Percentiles rank a stretch among this genome's conserved stretches.
phyloP scores from a whole-genome alignment of 2,113 vertebrate species.

The Pseudorhombus dupliciocellatus region DNA sequence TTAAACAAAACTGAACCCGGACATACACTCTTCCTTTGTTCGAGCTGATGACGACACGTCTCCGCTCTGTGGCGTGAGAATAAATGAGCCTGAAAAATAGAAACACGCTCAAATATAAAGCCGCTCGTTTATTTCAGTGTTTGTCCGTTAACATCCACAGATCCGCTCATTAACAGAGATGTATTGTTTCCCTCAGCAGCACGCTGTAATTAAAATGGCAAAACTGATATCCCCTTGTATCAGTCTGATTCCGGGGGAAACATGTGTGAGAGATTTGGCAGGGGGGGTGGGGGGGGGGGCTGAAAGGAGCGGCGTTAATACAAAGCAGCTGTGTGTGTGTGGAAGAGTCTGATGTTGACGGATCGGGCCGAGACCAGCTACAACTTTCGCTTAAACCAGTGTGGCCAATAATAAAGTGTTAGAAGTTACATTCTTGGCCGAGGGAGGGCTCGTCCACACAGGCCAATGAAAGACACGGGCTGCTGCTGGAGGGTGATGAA shows the following conservation, averaged over 20 bases:
- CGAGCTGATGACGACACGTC: constrained; percentile 6
- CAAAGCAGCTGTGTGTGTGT: constrained; percentile 79
- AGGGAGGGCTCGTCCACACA: constrained; percentile 30
- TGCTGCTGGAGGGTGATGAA: constrained; percentile 58
- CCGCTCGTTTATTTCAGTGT: constrained; percentile 46
- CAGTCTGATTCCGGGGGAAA: constrained; percentile 77
- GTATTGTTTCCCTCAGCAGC: constrained; percentile 68
- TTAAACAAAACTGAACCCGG: constrained; percentile 9
- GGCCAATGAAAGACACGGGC: constrained; percentile 53
- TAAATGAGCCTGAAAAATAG: constrained; percentile 51
- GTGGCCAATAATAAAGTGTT: constrained; percentile 73
- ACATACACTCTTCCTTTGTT: not conserved
- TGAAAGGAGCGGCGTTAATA: constrained; percentile 73
- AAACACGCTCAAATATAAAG: constrained; percentile 49
- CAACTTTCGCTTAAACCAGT: constrained; percentile 67
- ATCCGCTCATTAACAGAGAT: constrained; percentile 74
- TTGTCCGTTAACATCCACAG: constrained; percentile 55
- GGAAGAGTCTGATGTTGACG: constrained; percentile 69
- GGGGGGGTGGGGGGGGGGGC: constrained; percentile 17
- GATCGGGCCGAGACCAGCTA: constrained; percentile 65
- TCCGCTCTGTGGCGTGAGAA: constrained; percentile 18
- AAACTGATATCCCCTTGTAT: constrained; percentile 81
- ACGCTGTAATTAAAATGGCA: constrained; percentile 81
- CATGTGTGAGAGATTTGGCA: constrained; percentile 82
- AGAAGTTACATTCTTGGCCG: constrained; percentile 70